Evolutionary conservation across 2,113 vertebrate species (phyloP).

Genomic region (Nannobrachium achirus): DNA sequence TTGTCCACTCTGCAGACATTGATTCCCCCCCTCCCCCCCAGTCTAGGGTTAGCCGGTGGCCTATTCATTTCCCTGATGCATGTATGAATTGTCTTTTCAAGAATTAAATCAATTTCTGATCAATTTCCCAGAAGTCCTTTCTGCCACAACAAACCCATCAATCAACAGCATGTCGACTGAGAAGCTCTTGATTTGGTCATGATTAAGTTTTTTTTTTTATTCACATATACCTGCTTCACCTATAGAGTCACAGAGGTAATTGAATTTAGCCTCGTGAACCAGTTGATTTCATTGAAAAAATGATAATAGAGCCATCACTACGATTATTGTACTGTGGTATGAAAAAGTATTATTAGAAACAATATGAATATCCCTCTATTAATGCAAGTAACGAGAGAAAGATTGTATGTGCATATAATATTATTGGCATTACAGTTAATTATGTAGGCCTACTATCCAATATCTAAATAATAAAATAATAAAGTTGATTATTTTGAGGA

Average conservation of each 20-base stretch:
- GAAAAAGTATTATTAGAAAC: neutral
- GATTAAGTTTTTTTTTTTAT: constrained; percentile 37
- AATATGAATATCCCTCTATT: neutral
- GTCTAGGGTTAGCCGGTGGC: no score
- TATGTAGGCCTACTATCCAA: no score
- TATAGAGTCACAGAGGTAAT: neutral
- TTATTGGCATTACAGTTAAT: no score
- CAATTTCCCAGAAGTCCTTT: constrained; percentile 44
- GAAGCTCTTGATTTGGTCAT: constrained; percentile 27
- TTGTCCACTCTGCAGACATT: constrained; percentile 44
- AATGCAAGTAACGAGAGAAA: no score
- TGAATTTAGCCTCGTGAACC: no score
- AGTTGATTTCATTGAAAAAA: constrained; percentile 8
- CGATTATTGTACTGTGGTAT: neutral
- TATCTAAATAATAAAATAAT: no score
- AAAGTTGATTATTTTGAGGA: no score
- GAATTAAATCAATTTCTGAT: constrained; percentile 64
- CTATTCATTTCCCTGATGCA: constrained; percentile 39
- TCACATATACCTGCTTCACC: constrained; percentile 14
- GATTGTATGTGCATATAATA: no score
- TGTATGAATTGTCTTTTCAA: constrained; percentile 61
- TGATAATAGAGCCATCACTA: neutral
- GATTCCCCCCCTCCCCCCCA: constrained; percentile 39
- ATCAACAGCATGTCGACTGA: constrained; percentile 26
- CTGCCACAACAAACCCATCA: constrained; percentile 41